phyloP scores from a whole-genome alignment of 1,140 invertebrate genomes.

The Mactra quadrangularis region DNA sequence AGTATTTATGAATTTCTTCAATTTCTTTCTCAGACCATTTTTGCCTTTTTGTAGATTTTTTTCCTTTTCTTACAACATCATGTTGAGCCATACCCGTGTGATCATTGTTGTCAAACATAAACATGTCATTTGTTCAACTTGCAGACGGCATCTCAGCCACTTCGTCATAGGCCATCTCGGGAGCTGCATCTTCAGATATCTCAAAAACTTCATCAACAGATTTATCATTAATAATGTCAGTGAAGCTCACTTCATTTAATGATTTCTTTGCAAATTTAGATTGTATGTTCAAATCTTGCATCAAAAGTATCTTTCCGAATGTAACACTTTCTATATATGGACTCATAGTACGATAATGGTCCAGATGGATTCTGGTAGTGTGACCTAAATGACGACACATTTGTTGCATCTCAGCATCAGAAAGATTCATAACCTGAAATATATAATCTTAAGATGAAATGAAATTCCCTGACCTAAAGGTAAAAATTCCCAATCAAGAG shows the following conservation, averaged over 20 bases:
- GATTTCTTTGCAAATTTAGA: slow-evolving; percentile 19
- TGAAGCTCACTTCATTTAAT: slow-evolving; percentile 19
- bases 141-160: slow-evolving; percentile 15
- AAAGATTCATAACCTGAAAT: too few species aligned
- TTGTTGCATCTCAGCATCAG: neutral
- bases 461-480: too few species aligned
- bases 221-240: slow-evolving; percentile 17
- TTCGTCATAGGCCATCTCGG: slow-evolving; percentile 13
- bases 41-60: slow-evolving; percentile 15
- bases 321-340: slow-evolving; percentile 14
- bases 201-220: slow-evolving; percentile 15
- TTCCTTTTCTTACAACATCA: slow-evolving; percentile 14
- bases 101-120: slow-evolving; percentile 19
- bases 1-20: slow-evolving; percentile 20
- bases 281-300: slow-evolving; percentile 17
- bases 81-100: slow-evolving; percentile 11
- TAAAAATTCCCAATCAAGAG: too few species aligned
- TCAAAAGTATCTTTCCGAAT: slow-evolving; percentile 6
- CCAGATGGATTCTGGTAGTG: slow-evolving; percentile 20
- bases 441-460: too few species aligned
- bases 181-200: slow-evolving; percentile 13
- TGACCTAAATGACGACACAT: slow-evolving; percentile 25
- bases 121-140: slow-evolving; percentile 12
- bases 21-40: slow-evolving; percentile 23
- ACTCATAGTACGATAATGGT: slow-evolving; percentile 10